Base-by-base conservation (phyloP, 2,888 invertebrate species). In the Pseudeuparius sepicola region DNA sequence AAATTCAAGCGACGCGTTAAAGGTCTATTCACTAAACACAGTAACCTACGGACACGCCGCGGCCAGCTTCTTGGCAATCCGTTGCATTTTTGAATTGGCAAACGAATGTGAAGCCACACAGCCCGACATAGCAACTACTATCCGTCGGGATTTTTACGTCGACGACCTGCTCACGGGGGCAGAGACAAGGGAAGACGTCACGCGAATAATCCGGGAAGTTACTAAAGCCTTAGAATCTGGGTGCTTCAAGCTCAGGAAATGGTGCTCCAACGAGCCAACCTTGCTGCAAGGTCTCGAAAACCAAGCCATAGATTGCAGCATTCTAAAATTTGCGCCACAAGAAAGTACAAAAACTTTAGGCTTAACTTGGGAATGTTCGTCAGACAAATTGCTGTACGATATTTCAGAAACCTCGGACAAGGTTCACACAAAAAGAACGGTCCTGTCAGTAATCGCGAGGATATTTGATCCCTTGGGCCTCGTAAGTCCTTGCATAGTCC, bases 11-110 rank as follows among this genome's bases (percentile, higher is more conserved):
- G 23, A 36, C 14, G 14, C 27, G 6, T 13, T 34, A 14, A n/a
- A 9, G 7, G 24, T 24, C n/a, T n/a, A n/a, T n/a, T n/a, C n/a
- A n/a, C n/a, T 34, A 10, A 14, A 27, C n/a, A 34, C 26, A 3
- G 34, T 34, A 14, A 33, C 33, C 4, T 24, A 33, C 13, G 33
- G 33, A 14, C 12, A 23, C 2, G 33, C 33, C 10, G 16, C 23
- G 10, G 37, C 31, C 14, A 18, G 24, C 7, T 37, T 13, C 26
- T 25, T 25, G 11, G 11, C 33, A 25, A n/a, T n/a, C n/a, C n/a
- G n/a, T n/a, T n/a, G n/a, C n/a, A n/a, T n/a, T n/a, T n/a, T n/a
- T n/a, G n/a, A n/a, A n/a, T 34, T 34, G 12, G 34, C 28, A 11
- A 16, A 16, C 11, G 34, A 34, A 10, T 16, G 17, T 13, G 16